phyloP scores from a whole-genome alignment of 2,113 vertebrate genomes.

The Dunckerocampus dactyliophorus region DNA sequence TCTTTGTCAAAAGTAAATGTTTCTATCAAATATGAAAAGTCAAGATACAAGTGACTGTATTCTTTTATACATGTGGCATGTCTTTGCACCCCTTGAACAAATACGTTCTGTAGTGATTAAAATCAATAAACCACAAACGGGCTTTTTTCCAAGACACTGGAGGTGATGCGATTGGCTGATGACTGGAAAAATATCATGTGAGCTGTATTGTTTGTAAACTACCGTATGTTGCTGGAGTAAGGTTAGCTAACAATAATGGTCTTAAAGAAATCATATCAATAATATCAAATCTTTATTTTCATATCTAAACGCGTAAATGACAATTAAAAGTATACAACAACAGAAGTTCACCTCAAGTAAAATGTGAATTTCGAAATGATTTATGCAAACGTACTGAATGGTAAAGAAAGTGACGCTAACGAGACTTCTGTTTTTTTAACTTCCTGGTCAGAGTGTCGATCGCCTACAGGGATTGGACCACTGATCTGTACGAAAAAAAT shows the following conservation, averaged over 20 bases:
- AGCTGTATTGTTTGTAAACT: background rate
- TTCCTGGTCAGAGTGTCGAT: background rate
- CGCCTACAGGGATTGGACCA: background rate
- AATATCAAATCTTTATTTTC: too few species aligned
- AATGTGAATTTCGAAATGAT: background rate
- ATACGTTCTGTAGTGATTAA: slow-evolving; percentile 74
- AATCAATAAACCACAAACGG: slow-evolving; percentile 77
- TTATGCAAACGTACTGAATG: too few species aligned
- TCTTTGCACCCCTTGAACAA: slow-evolving; percentile 63
- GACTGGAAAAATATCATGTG: background rate
- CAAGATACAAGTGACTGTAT: slow-evolving; percentile 72
- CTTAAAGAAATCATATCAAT: too few species aligned
- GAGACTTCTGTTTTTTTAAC: background rate
- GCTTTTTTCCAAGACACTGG: slow-evolving; percentile 69
- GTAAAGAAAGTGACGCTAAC: background rate
- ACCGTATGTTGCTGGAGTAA: background rate
- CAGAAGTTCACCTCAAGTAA: too few species aligned
- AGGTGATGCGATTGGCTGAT: background rate
- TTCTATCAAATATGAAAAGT: slow-evolving; percentile 70
- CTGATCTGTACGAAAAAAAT: too few species aligned
- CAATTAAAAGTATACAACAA: too few species aligned
- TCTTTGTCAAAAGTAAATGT: slow-evolving; percentile 71
- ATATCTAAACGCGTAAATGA: too few species aligned
- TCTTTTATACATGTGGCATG: slow-evolving; percentile 81
- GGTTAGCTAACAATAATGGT: too few species aligned